phyloP scores from a whole-genome alignment of 2,888 invertebrate species.

The Miltochrista miniata region DNA sequence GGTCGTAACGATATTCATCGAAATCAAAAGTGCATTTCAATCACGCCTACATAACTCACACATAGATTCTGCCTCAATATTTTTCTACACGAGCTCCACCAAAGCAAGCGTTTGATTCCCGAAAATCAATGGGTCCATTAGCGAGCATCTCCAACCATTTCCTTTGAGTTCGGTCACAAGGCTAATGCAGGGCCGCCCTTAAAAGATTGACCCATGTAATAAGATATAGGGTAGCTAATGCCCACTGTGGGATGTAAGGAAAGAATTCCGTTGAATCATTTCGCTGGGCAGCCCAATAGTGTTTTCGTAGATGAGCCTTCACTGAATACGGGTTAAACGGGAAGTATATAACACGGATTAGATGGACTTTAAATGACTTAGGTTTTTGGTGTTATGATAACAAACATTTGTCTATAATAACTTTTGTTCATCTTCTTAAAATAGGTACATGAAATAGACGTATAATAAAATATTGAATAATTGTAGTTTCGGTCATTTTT shows the following conservation, averaged over 20 bases:
- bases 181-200: conserved; percentile 68
- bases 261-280: conserved; percentile 46
- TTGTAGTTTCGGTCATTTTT: no score
- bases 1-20: no score
- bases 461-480: no score
- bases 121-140: conserved; percentile 75
- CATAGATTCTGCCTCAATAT: conserved; percentile 31
- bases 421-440: no score
- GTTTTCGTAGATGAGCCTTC: conserved; percentile 35
- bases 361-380: not conserved
- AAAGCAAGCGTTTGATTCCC: conserved; percentile 57
- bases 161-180: conserved; percentile 69
- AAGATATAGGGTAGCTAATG: conserved; percentile 53
- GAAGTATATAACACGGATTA: not conserved
- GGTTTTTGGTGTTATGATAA: not conserved
- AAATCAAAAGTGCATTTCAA: no score
- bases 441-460: no score
- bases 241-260: conserved; percentile 39
- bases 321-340: conserved; percentile 9
- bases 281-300: conserved; percentile 42
- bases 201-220: conserved; percentile 67
- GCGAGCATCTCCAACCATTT: conserved; percentile 59
- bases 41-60: conserved; percentile 1
- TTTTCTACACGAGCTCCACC: conserved; percentile 44
- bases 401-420: not conserved